Evolutionary conservation across 2,797 vertebrate species (phyloP).

Genomic region (Malacoraja senta): DNA sequence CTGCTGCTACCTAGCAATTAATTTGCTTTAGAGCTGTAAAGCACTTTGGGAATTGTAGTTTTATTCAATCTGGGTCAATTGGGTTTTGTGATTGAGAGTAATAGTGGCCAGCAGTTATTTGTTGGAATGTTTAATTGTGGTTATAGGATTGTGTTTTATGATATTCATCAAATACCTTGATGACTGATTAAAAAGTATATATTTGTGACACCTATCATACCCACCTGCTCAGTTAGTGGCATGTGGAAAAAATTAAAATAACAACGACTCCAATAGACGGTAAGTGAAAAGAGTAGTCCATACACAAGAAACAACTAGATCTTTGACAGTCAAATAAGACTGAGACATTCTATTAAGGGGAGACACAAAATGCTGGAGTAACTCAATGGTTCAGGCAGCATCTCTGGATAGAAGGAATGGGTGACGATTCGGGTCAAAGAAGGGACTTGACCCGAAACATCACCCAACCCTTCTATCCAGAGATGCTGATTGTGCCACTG

Average conservation of each 20-base stretch:
- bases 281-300: not conserved
- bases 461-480: no score
- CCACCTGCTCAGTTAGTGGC: not conserved
- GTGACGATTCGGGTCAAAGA: no score
- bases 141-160: not conserved
- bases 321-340: not conserved
- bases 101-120: not conserved
- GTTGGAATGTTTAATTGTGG: not conserved
- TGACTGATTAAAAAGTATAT: not conserved
- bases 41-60: conserved; percentile 34
- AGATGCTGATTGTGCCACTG: no score
- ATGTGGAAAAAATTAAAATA: not conserved
- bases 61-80: not conserved
- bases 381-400: no score
- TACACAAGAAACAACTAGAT: no score
- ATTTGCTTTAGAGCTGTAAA: not conserved
- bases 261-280: not conserved
- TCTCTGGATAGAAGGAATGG: no score
- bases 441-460: no score
- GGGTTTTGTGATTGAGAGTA: not conserved
- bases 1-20: conserved; percentile 2
- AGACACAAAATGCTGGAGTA: no score
- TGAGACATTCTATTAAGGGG: not conserved
- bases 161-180: not conserved
- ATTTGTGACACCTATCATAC: not conserved